Percentiles rank a stretch among this genome's conserved stretches.
Conservation (phyloP, 2,888 invertebrate genomes). For the Onchidella celtica region DNA sequence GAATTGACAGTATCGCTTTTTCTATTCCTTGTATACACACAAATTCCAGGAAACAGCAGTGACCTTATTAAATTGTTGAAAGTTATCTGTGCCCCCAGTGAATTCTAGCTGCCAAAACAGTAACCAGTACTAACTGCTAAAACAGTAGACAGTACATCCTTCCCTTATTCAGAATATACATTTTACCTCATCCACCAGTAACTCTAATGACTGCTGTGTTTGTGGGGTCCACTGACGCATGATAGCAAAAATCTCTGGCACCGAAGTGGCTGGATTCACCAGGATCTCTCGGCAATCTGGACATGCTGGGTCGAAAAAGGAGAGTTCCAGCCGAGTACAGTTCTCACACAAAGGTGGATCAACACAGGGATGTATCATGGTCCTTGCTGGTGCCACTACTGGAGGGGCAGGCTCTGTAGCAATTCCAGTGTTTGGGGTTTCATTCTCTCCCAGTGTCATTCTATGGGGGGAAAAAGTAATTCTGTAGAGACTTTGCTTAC, state of each 20-base stretch:
- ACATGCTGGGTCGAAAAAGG: constrained; percentile 81
- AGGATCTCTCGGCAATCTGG: constrained; percentile 79
- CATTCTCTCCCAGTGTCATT: constrained; percentile 37
- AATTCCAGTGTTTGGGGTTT: background rate
- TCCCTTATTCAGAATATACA: background rate
- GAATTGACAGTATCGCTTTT: too few relatives aligned
- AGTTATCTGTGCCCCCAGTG: too few relatives aligned
- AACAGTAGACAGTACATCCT: too few relatives aligned
- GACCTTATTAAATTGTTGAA: too few relatives aligned
- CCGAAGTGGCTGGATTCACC: constrained; percentile 73
- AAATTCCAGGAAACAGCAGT: too few relatives aligned
- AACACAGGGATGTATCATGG: constrained; percentile 80
- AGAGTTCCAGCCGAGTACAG: constrained; percentile 79
- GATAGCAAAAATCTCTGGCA: constrained; percentile 82
- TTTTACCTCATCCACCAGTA: constrained; percentile 79
- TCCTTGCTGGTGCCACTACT: constrained; percentile 8
- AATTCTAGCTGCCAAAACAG: too few relatives aligned
- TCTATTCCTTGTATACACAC: too few relatives aligned
- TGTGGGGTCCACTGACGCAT: constrained; percentile 82
- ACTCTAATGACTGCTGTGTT: constrained; percentile 80
- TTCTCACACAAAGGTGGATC: constrained; percentile 81
- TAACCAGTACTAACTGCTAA: too few relatives aligned
- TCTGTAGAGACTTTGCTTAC: background rate
- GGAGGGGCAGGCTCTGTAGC: background rate
- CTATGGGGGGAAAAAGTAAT: constrained; percentile 52